Evolutionary conservation across 2,888 invertebrate species (phyloP).

Genomic region (Baccha elongata): DNA sequence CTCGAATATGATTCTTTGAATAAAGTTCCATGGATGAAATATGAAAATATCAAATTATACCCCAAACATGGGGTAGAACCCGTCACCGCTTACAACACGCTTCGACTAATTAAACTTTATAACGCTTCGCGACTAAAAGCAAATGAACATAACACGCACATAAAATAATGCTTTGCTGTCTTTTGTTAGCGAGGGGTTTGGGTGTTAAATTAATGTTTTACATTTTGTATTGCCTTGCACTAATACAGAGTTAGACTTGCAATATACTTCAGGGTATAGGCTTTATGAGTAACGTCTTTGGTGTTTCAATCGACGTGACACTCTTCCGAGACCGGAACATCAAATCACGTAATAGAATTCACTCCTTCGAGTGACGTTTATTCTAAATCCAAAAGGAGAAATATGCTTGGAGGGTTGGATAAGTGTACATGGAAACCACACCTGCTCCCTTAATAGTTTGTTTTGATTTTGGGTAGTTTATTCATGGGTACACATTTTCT

Average conservation of each 20-base stretch:
- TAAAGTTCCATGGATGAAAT: slow-evolving; percentile 39
- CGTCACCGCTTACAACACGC: slow-evolving; percentile 20
- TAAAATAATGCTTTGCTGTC: slow-evolving; percentile 47
- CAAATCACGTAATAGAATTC: slow-evolving; percentile 61
- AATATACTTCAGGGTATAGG: neutral
- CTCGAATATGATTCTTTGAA: slow-evolving; percentile 9
- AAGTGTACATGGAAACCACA: slow-evolving; percentile 35
- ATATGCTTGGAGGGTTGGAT: neutral
- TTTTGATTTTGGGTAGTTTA: slow-evolving; percentile 27
- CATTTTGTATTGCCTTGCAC: too few species aligned
- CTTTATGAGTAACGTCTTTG: neutral
- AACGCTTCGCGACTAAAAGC: slow-evolving; percentile 69
- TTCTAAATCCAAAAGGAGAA: slow-evolving; percentile 56
- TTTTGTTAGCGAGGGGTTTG: neutral
- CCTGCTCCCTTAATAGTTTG: slow-evolving; percentile 62
- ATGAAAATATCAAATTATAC: slow-evolving; percentile 46
- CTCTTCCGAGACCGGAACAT: slow-evolving; percentile 40
- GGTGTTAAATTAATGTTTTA: neutral
- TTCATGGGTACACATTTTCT: neutral
- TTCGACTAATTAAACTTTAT: slow-evolving; percentile 72
- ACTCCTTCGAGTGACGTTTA: slow-evolving; percentile 53
- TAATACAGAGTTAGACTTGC: neutral
- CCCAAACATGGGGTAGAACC: neutral
- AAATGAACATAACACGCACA: slow-evolving; percentile 68
- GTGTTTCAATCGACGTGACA: neutral